Evolutionary conservation across 2,113 vertebrate genomes (phyloP), one percentile per base, ranked within the genome.

Genomic region (Pelodiscus sinensis): DNA sequence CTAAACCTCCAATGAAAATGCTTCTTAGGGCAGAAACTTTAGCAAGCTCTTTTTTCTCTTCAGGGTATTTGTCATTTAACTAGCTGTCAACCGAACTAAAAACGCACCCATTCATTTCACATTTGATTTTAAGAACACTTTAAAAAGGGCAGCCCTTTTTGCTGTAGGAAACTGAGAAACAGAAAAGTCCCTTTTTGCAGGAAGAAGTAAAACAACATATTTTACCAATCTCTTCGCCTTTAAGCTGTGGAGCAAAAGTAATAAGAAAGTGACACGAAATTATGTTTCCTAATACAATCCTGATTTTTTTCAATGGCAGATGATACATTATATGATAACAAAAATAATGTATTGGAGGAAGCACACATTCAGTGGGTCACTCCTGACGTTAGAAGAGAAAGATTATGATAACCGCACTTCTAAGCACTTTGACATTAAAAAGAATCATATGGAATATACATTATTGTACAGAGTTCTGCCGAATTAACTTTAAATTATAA

Each of bases 401-500:
- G 21, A 6, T 21, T 9, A 9, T 27, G 38, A 79, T 65, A 56
- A 13, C 77, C 55, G 51, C 79, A 94, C 86, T 65, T 27, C 52
- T 8, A 84, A 51, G 60, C 60, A 62, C 51, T 8, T 12, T 1
- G 44, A 24, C 57, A 58, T 92, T 88, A 71, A 71, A 85, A 90
- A 83, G 11, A 80, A 93, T 85, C n/a, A 13, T 16, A 84, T 92
- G 82, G 29, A 84, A 89, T 94, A 92, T 81, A 80, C 55, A 79
- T 44, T 52, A 79, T 81, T 10, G 4, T 16, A 81, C 73, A 22
- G 9, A 51, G 13, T 88, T 89, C 51, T 77, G 65, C 3, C 31
- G 79, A 84, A 11, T 57, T 54, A 96, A 82, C 73, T 35, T 3
- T 50, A 21, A 18, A 19, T 29, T 73, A 73, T 9, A 51, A 88